Percentiles rank a stretch among this genome's conserved stretches.
Conservation (phyloP, 2,113 vertebrate genomes). For the Cynoglossus semilaevis region DNA sequence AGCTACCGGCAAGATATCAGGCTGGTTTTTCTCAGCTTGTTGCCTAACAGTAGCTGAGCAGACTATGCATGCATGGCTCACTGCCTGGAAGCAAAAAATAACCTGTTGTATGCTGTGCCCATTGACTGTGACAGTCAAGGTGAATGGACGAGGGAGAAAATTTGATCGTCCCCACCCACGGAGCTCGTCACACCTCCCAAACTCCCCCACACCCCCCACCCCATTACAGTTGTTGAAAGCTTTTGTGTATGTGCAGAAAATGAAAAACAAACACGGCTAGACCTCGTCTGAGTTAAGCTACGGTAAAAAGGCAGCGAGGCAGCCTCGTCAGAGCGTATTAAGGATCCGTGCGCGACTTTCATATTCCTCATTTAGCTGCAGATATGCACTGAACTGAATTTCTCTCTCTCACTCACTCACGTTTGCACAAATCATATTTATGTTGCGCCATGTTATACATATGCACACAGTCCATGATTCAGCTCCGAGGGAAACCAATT, state of each 20-base stretch:
- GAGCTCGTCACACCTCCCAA: slow-evolving; percentile 5
- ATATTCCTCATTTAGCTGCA: slow-evolving; percentile 38
- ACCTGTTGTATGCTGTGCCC: slow-evolving; percentile 13
- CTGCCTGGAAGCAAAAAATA: slow-evolving; percentile 34
- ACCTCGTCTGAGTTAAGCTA: slow-evolving; percentile 19
- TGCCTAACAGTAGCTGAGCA: slow-evolving; percentile 33
- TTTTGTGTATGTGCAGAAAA: slow-evolving; percentile 13
- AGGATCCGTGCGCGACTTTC: slow-evolving; percentile 29
- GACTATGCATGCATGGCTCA: slow-evolving; percentile 20
- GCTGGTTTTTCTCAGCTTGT: slow-evolving; percentile 27
- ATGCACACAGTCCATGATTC: slow-evolving; percentile 32
- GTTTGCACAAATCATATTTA: slow-evolving; percentile 52
- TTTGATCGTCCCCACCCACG: slow-evolving; percentile 12
- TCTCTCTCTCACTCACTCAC: slow-evolving; percentile 30
- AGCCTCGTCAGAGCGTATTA: slow-evolving; percentile 30
- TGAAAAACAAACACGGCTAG: slow-evolving; percentile 12
- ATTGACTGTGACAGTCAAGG: slow-evolving; percentile 36
- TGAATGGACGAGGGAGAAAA: slow-evolving; percentile 34
- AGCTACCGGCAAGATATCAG: slow-evolving; percentile 27
- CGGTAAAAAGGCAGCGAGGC: slow-evolving; percentile 1
- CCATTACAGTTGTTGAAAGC: slow-evolving; percentile 3
- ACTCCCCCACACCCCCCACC: background rate
- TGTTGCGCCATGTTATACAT: slow-evolving; percentile 29
- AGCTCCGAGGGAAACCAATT: slow-evolving; percentile 51
- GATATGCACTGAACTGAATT: slow-evolving; percentile 1